Percentiles rank a stretch among this genome's conserved stretches.
Conservation (phyloP, 2,113 vertebrate species). For the Pygoscelis adeliae region DNA sequence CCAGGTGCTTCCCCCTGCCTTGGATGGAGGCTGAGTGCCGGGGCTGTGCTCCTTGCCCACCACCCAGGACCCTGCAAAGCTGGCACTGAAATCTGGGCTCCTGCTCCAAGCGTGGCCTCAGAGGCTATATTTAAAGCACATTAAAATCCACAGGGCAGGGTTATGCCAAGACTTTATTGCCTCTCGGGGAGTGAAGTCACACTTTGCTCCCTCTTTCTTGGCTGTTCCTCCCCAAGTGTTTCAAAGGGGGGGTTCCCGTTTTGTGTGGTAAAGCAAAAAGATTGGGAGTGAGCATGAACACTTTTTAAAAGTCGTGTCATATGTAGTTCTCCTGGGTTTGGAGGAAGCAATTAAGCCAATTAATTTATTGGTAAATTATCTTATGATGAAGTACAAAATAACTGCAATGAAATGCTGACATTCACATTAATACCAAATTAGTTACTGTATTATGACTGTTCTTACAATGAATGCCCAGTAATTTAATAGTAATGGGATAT, state of each 20-base stretch:
- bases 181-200: not conserved
- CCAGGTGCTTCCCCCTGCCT: not conserved
- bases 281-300: not conserved
- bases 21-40: not conserved
- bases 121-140: not conserved
- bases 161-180: not conserved
- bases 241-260: not conserved
- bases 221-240: not conserved
- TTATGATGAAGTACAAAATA: constrained; percentile 73
- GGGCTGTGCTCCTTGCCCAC: not conserved
- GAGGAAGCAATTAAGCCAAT: constrained; percentile 67
- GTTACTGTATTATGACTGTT: constrained; percentile 72
- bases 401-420: constrained; percentile 71
- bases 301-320: not conserved
- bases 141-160: not conserved
- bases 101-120: rapidly evolving
- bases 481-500: constrained; percentile 70
- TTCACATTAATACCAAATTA: constrained; percentile 70
- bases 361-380: constrained; percentile 77
- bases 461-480: constrained; percentile 72
- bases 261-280: not conserved
- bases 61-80: not conserved
- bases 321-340: constrained; percentile 24
- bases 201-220: not conserved
- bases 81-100: not conserved